A percentile compares a stretch with the other conserved stretches of the same genome.
Evolutionary conservation across 2,888 invertebrate species (phyloP).

Genomic region (Drosophila acutilabella): DNA sequence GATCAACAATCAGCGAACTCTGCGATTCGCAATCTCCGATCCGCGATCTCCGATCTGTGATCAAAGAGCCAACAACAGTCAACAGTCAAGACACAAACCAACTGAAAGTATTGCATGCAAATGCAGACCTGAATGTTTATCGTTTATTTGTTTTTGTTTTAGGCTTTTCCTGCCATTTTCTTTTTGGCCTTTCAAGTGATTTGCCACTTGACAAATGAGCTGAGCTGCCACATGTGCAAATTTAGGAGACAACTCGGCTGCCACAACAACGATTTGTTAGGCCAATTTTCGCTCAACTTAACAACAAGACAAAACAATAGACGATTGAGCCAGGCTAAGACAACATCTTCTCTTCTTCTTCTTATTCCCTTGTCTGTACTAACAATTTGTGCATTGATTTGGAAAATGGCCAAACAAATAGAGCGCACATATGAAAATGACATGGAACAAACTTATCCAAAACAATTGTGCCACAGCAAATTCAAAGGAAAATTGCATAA

Average conservation of each 20-base stretch:
- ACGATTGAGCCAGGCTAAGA: slow-evolving; percentile 15
- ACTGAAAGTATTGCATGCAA: slow-evolving; percentile 53
- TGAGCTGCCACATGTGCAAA: slow-evolving; percentile 77
- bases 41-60: slow-evolving; percentile 13
- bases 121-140: slow-evolving; percentile 67
- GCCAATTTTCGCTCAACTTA: slow-evolving; percentile 59
- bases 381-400: slow-evolving; percentile 80
- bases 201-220: slow-evolving; percentile 79
- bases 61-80: slow-evolving; percentile 21
- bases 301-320: slow-evolving; percentile 32
- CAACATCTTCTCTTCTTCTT: no score
- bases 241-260: slow-evolving; percentile 52
- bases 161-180: slow-evolving; percentile 36
- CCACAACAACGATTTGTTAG: slow-evolving; percentile 59
- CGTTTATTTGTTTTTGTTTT: slow-evolving; percentile 17
- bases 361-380: slow-evolving; percentile 34
- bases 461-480: slow-evolving; percentile 27
- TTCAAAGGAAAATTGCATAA: slow-evolving; percentile 64
- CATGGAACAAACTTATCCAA: slow-evolving; percentile 43
- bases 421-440: slow-evolving; percentile 50
- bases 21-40: slow-evolving; percentile 12
- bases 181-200: slow-evolving; percentile 64
- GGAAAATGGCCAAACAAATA: slow-evolving; percentile 70
- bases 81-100: slow-evolving; percentile 43
- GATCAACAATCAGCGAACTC: slow-evolving; percentile 50